These are phyloP conservation scores for Chaenodraco wilsoni DNA, from an alignment of 2,797 vertebrate genomes.

Conservation along the genomic window DNA sequence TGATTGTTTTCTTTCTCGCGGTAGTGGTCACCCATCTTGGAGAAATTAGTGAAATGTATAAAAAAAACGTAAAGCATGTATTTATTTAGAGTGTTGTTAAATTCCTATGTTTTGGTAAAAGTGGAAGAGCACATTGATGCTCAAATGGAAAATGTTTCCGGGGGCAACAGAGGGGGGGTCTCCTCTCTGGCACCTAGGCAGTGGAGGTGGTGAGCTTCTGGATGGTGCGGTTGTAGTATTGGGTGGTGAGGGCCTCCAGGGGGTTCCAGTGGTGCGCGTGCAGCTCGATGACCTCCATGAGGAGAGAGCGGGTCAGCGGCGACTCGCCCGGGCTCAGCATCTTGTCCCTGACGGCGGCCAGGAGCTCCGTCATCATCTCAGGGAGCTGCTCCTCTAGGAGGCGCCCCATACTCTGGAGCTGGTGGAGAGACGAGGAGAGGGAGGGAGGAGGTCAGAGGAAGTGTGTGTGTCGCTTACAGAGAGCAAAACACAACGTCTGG, in stretches of 20 bases:
- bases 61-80: slow-evolving; percentile 10
- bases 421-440: slow-evolving; percentile 32
- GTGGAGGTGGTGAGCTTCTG: slow-evolving; percentile 91
- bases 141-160: slow-evolving; percentile 15
- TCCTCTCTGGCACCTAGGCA: slow-evolving; percentile 62
- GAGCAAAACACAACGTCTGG: slow-evolving; percentile 51
- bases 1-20: background rate
- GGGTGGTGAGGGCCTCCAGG: slow-evolving; percentile 93
- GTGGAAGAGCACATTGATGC: slow-evolving; percentile 8
- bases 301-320: slow-evolving; percentile 93
- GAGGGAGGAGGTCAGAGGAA: slow-evolving; percentile 40
- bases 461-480: slow-evolving; percentile 24
- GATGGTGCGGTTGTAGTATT: slow-evolving; percentile 99
- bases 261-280: slow-evolving; percentile 97
- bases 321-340: slow-evolving; percentile 97
- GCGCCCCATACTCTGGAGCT: slow-evolving; percentile 95
- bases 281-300: slow-evolving; percentile 98
- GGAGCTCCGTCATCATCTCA: slow-evolving; percentile 96
- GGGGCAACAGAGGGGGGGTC: slow-evolving; percentile 10
- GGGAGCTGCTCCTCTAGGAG: slow-evolving; percentile 98
- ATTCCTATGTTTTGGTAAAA: slow-evolving; percentile 24
- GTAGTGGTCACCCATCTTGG: slow-evolving; percentile 25
- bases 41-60: slow-evolving; percentile 1
- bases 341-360: slow-evolving; percentile 93
- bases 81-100: slow-evolving; percentile 12